These are phyloP conservation scores for Pheosia tremula DNA, from an alignment of 2,888 invertebrate species.

Conservation along the genomic window DNA sequence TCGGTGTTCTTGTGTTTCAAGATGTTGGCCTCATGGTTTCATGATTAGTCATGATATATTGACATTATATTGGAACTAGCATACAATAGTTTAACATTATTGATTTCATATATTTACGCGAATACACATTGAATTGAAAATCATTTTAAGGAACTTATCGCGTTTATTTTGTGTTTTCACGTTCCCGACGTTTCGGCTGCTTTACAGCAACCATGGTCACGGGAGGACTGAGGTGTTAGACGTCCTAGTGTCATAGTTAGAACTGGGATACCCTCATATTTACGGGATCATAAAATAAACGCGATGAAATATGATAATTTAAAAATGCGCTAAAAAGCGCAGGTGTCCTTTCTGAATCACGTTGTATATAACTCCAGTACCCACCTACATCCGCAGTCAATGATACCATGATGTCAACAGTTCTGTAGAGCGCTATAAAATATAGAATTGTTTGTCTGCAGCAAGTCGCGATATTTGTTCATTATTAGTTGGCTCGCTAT, in stretches of 20 bases:
- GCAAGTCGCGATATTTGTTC: background rate
- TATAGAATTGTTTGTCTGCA: background rate
- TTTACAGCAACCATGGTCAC: too few species aligned
- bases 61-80: background rate
- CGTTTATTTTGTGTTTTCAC: too few species aligned
- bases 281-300: too few species aligned
- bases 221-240: too few species aligned
- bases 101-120: background rate
- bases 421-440: background rate
- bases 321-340: too few species aligned
- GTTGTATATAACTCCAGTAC: background rate
- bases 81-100: background rate
- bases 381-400: background rate
- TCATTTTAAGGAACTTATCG: too few species aligned
- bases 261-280: too few species aligned
- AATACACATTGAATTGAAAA: too few species aligned
- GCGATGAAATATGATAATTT: too few species aligned
- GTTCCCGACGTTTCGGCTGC: too few species aligned
- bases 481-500: background rate
- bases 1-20: background rate
- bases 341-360: too few species aligned
- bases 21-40: slow-evolving; percentile 1
- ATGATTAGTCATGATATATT: background rate
- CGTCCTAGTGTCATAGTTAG: too few species aligned
- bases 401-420: slow-evolving; percentile 1